Evolutionary conservation across 2,113 vertebrate genomes (phyloP), one percentile per base, ranked within the genome.

Genomic region (Bufo bufo): DNA sequence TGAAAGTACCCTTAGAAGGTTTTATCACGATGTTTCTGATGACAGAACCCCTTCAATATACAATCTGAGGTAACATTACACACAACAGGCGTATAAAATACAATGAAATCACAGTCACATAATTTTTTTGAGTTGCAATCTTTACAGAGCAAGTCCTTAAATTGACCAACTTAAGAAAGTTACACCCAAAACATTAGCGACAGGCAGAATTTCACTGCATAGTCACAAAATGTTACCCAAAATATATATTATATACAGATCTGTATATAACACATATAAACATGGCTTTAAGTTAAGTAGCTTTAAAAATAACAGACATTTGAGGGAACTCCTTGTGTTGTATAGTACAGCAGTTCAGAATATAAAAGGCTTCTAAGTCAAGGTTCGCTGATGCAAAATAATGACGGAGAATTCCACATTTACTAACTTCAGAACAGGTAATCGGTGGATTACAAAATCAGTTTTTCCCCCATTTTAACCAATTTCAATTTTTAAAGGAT

Each of bases 51-150:
- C 94, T 90, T 74, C 49, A 90, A 93, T 95, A 94, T 95, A 96
- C 93, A 92, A 91, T 93, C 92, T 96, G 94, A 96, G 94, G 94
- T 95, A 95, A 95, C 94, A 94, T 93, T 94, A 94, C 94, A 95
- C 93, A 89, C 92, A 65, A 71, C 56, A 50, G 92, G 91, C 91
- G 92, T 92, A 93, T 93, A 91, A 92, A 94, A 94, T 94, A 95
- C 93, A 95, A 94, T 93, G 52, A 94, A 95, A 93, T 93, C 92
- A 61, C 54, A 92, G 93, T 93, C 90, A 66, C 61, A 93, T 91
- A 93, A 94, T 93, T 91, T 92, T 92, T 94, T 89, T 89, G 89
- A 90, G 94, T 82, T 90, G 90, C 85, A 92, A 92, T 86, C 91
- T 91, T 89, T 86, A 84, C 50, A 6, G 6, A 54, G 23, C 3